Evolutionary conservation across 1,140 invertebrate genomes (phyloP), one percentile per base, ranked within the genome.

Genomic region (Telenomus remus): DNA sequence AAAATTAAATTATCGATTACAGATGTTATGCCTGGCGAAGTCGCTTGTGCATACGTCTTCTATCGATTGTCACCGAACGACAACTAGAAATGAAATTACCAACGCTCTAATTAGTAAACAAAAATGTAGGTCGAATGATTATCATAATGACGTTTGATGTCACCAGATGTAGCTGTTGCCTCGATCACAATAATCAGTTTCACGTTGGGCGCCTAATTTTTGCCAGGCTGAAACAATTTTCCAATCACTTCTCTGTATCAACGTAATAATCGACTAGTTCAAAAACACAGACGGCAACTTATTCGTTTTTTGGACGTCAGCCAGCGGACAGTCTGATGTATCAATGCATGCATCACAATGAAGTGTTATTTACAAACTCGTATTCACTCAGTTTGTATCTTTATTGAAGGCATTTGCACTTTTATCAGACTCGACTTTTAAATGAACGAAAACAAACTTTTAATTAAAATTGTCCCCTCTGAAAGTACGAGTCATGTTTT

Each of bases 1-100:
- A 77, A 72, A 77, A 77, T 77, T 77, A 72, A 77, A 77, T 77
- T 77, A 77, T 77, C 69, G 75, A 77, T 72, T 77, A 77, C 75
- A 77, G 75, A 69, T 77, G 75, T 77, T 69, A 72, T 53, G 59
- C 48, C 43, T 60, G 69, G 59, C 59, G 69, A 63, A 77, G 75
- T 72, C 75, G 69, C 69, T 77, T 77, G 64, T 77, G 53, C 75
- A 72, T 77, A 72, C 63, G 63, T 77, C 74, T 71, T 77, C 59
- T 47, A 77, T 77, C 74, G 68, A 72, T 72, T 77, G 74, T 72
- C 68, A 68, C 66, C 57, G 56, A 72, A 72, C 71, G 74, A 68
- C 63, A 64, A 68, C 63, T 71, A 48, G 51, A 66, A 77, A 77
- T 68, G 68, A 66, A 69, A 77, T 72, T 77, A 68, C 56, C 11